Evolutionary conservation across 2,888 invertebrate species (phyloP).

Genomic region (Barypeithes pellucidus): DNA sequence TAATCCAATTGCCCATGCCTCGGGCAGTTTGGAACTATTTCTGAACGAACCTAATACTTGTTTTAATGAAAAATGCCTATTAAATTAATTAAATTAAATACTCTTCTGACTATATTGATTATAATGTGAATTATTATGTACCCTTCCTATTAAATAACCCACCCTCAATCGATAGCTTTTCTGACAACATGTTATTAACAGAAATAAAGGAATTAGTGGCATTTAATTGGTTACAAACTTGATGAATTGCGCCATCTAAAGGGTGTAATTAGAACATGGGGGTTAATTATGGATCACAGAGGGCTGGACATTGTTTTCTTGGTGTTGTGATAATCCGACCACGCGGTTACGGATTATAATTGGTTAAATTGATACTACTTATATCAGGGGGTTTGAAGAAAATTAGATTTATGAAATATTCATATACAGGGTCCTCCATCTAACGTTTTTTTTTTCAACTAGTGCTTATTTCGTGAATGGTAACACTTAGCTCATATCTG

Average conservation of each 20-base stretch:
- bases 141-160: background rate
- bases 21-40: too few relatives aligned
- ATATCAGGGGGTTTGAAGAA: too few relatives aligned
- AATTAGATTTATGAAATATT: too few relatives aligned
- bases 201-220: slow-evolving; percentile 3
- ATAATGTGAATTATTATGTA: background rate
- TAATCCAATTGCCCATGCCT: too few relatives aligned
- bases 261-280: slow-evolving; percentile 26
- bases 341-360: background rate
- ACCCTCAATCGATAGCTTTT: background rate
- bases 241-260: slow-evolving; percentile 19
- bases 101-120: too few relatives aligned
- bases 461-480: too few relatives aligned
- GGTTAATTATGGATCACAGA: slow-evolving; percentile 26
- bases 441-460: too few relatives aligned
- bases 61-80: too few relatives aligned
- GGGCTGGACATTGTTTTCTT: slow-evolving; percentile 10
- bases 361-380: too few relatives aligned
- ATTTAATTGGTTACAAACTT: slow-evolving; percentile 18
- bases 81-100: background rate
- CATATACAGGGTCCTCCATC: too few relatives aligned
- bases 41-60: too few relatives aligned
- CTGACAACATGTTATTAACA: slow-evolving; percentile 1
- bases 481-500: too few relatives aligned
- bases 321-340: slow-evolving; percentile 10